Conservation (phyloP, 2,797 vertebrate genomes). For the Coregonus sp. region DNA sequence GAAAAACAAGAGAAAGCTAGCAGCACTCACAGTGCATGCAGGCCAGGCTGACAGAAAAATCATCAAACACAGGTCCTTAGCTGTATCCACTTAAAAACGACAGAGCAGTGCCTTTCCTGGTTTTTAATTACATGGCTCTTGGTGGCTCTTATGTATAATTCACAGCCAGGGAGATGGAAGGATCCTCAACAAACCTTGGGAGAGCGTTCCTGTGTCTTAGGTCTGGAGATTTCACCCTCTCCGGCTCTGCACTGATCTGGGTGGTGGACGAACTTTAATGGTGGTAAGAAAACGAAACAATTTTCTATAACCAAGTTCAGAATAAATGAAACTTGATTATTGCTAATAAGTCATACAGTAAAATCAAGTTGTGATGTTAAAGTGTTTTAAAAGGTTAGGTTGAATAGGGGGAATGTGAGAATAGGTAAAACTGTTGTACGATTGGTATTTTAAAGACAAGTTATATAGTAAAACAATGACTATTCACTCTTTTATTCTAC, state of each 20-base stretch:
- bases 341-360: not conserved
- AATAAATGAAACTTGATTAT: slow-evolving; percentile 5
- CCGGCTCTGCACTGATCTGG: not conserved
- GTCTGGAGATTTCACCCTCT: slow-evolving; percentile 4
- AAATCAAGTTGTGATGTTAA: not conserved
- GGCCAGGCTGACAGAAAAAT: not conserved
- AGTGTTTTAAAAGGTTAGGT: not conserved
- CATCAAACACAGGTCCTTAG: not conserved
- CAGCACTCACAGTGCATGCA: not conserved
- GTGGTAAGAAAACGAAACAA: slow-evolving; percentile 26
- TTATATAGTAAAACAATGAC: not conserved
- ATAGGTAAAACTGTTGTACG: not conserved
- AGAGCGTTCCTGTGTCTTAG: slow-evolving; percentile 14
- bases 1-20: slow-evolving; percentile 47
- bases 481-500: not conserved
- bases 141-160: slow-evolving; percentile 44
- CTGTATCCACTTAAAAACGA: not conserved
- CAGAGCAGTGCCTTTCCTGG: slow-evolving; percentile 8
- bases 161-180: slow-evolving; percentile 26
- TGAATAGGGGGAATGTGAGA: not conserved
- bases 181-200: slow-evolving; percentile 2
- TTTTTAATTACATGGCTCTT: slow-evolving; percentile 33
- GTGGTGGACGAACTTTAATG: slow-evolving; percentile 7
- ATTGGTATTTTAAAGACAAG: not conserved
- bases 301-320: not conserved